Percentiles rank a stretch among this genome's conserved stretches.
phyloP scores from a whole-genome alignment of 2,113 vertebrate species.

The Athene cunicularia region DNA sequence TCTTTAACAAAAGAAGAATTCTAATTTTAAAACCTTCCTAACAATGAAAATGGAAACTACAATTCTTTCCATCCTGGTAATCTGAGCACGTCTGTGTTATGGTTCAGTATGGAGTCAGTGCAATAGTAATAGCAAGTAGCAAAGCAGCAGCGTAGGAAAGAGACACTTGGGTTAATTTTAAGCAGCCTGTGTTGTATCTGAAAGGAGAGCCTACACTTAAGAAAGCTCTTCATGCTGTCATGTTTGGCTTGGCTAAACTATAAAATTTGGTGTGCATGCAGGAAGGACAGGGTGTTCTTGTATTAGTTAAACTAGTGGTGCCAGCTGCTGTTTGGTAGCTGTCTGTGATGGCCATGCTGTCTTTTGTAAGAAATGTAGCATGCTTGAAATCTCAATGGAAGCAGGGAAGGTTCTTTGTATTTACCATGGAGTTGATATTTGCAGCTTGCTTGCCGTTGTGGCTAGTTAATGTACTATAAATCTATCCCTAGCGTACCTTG shows the following conservation, averaged over 20 bases:
- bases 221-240: not conserved
- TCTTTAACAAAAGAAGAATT: not conserved
- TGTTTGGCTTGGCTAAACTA: not conserved
- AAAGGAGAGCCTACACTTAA: not conserved
- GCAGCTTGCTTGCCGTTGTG: accelerated
- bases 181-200: not conserved
- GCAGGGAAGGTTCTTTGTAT: not conserved
- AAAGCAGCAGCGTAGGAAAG: not conserved
- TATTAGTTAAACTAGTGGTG: not conserved
- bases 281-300: not conserved
- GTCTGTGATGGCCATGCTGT: not conserved
- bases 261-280: not conserved
- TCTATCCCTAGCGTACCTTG: not conserved
- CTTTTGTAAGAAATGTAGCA: not conserved
- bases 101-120: not conserved
- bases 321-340: not conserved
- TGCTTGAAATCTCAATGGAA: not conserved
- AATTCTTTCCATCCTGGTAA: not conserved
- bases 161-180: not conserved
- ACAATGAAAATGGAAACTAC: not conserved
- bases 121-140: not conserved
- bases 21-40: not conserved
- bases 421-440: not conserved
- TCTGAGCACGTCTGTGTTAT: not conserved
- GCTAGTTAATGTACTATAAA: not conserved